Evolutionary conservation across 92 coral and sea anemone genomes (phyloP), one percentile per base, ranked within the genome.

Genomic region (Parazoanthus atlanticus): DNA sequence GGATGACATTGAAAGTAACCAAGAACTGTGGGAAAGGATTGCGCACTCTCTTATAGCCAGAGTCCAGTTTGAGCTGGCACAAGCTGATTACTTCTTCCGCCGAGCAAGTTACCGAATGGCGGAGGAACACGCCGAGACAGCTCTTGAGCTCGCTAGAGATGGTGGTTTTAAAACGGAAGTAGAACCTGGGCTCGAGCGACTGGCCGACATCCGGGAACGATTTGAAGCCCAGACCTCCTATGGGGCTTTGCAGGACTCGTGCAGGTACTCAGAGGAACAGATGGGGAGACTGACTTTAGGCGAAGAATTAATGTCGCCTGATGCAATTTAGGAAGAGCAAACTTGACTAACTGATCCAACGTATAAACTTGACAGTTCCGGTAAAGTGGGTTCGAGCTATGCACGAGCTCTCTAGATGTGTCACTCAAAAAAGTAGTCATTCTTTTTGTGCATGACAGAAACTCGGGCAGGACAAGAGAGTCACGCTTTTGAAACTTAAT

Each of bases 11-110:
- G 78, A 84, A 84, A 23, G 26, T 1, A 71, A 46, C 1, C 40
- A 70, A 49, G 87, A 84, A 40, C 41, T 84, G 32, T 84, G 87
- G 87, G n/a, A 69, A 70, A 23, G 78, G 5, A 74, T 84, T 29
- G 79, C 79, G 69, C n/a, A 26, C 40, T 84, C 58, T 6, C 67
- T 29, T 1, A 69, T 84, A 41, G 78, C 78, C 41, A 41, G 65
- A 84, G 87, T 70, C 26, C 87, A 84, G 38, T 84, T 84, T 31
- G 65, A 84, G 74, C 13, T 84, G 19, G 41, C 87, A 17, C 17
- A 9, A 33, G 87, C 87, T 29, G 87, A 84, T 70, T 84, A 70
- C 46, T 84, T 70, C 52, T 84, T 84, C 87, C 79, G 87, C 87
- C 74, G 23, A 70, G 61, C 8, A 49, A 84, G 78, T 17, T 84